Base-by-base conservation (phyloP, 2,113 vertebrate genomes). In the Dromaius novaehollandiae region DNA sequence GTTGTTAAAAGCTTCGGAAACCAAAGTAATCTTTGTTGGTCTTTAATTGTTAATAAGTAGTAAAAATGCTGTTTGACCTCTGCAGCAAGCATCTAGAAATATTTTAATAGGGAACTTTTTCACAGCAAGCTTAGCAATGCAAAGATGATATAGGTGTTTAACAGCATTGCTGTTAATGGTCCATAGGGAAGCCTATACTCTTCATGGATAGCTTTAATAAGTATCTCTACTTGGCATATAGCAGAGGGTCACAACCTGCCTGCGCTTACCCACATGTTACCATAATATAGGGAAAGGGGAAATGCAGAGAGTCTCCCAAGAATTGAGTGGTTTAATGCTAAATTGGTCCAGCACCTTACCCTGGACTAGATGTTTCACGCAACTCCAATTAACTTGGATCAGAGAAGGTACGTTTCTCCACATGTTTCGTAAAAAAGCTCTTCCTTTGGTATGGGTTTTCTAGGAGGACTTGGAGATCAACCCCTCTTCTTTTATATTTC, bases 231-330 rank as follows among this genome's bases (percentile, higher is more conserved):
- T 63, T 48, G 36, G 3, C 48, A 2, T 36, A 73, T 61, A 85
- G 22, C 60, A 60, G 55, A 84, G 69, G 30, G 32, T 65, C 68
- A 30, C 53, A 82, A 15, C 30, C 15, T n/a, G 14, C 50, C 9
- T 64, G 40, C 7, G 1, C 28, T 55, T 25, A 9, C 7, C 1
- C 0, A 2, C 11, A 1, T 15, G 2, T 17, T 69, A 53, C 48
- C 12, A 32, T 34, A 3, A 55, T 38, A 9, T 60, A 69, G 22
- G n/a, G 20, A 34, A 66, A 40, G 46, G 28, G 53, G 64, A 74
- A 69, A 50, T 53, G 48, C 20, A 36, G 63, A 11, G 19, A 9
- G 2, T 58, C 17, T 12, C 56, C 50, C 46, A 36, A 13, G 36
- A 84, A 26, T 34, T 4, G 51, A 22, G 11, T 11, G 64, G 22